Evolutionary conservation across 1,140 invertebrate species (phyloP), one percentile per base, ranked within the genome.

Genomic region (Notospermus geniculatus): DNA sequence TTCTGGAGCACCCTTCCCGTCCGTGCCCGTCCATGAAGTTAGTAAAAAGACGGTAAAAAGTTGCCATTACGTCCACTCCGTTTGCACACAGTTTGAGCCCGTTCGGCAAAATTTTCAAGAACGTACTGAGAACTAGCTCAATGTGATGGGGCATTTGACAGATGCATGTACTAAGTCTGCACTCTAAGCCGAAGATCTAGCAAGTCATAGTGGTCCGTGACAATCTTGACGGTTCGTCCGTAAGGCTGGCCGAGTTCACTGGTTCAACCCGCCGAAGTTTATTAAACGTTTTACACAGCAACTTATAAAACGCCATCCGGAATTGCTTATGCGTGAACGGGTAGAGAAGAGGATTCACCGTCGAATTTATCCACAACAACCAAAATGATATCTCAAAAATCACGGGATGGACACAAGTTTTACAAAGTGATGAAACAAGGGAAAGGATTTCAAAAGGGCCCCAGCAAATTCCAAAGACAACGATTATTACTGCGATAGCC

Each of bases 391-490:
- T 36, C 17, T 60, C 59, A 23, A 54, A 60, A 11, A 36, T 41
- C 23, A 27, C 25, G 11, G 17, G 45, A 2, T 43, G 46, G 22
- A 60, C 23, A 36, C 59, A 60, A 28, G 27, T 25, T 15, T 28
- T 28, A 36, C 59, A 60, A 28, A 60, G 22, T 11, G 60, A 32
- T 17, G 17, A 19, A 28, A 62, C 27, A 17, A 62, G 19, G 9
- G 60, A 28, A 28, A 27, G 27, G 30, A 62, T 39, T n/a, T 28
- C 25, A 39, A 32, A 62, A 5, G 60, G 60, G 7, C 17, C 54
- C 66, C 66, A 68, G 19, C 59, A 66, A 22, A 59, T 50, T 25
- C 61, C 36, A 43, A 63, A 67, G 27, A 62, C 59, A 56, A 63
- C 60, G 32, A 67, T 58, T 9, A 67, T 25, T 50, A 67, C 65